Conservation (phyloP, 2,888 invertebrate species). For the Drosophila differens region DNA sequence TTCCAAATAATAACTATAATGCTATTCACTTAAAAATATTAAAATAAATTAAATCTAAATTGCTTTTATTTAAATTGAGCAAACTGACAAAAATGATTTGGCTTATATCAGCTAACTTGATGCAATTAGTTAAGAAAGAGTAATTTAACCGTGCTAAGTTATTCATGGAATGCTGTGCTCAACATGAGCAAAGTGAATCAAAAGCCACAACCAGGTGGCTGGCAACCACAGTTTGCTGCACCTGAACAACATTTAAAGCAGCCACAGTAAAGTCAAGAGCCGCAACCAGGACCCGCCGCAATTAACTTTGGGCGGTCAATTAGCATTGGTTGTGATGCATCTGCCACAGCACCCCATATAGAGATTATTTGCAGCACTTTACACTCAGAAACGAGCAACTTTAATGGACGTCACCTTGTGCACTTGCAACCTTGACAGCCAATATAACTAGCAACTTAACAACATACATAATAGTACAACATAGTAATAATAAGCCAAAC, state of each 20-base stretch:
- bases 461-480: not conserved
- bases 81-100: not conserved
- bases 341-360: conserved; percentile 27
- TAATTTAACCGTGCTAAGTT: not conserved
- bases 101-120: not conserved
- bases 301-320: conserved; percentile 76
- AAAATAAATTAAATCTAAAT: not conserved
- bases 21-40: not conserved
- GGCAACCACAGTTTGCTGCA: conserved; percentile 37
- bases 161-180: not conserved
- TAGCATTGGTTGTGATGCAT: conserved; percentile 60
- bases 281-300: conserved; percentile 45
- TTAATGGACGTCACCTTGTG: conserved; percentile 26
- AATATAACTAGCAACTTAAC: conserved; percentile 14
- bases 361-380: not conserved
- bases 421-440: conserved; percentile 2
- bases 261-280: conserved; percentile 36
- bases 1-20: not conserved
- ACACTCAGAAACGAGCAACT: conserved; percentile 1
- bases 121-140: not conserved
- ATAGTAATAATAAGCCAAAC: conserved; percentile 7
- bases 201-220: conserved; percentile 34
- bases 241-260: conserved; percentile 50
- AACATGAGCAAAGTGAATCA: conserved; percentile 15
- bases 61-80: not conserved